These are phyloP conservation scores for Drosophila monieri DNA, from an alignment of 2,888 invertebrate genomes.

Conservation along the genomic window DNA sequence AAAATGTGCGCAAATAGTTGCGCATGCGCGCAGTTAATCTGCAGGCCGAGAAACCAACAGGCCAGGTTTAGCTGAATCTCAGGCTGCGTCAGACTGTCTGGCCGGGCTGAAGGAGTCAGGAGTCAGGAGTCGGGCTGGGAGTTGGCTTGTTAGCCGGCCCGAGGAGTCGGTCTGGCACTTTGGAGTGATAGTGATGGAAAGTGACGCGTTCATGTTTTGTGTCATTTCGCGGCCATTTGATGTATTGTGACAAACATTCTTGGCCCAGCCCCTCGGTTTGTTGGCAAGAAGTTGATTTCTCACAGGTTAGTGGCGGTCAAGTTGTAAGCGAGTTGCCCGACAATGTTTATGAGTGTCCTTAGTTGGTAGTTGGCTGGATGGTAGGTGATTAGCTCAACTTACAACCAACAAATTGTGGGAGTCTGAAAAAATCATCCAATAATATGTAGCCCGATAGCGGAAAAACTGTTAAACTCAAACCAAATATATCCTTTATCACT, in stretches of 20 bases:
- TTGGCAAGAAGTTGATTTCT: constrained; percentile 30
- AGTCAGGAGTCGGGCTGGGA: constrained; percentile 12
- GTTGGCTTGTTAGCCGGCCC: constrained; percentile 61
- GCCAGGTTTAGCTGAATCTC: constrained; percentile 5
- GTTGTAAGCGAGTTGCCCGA: constrained; percentile 32
- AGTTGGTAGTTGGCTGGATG: constrained; percentile 55
- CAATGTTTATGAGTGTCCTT: constrained; percentile 53
- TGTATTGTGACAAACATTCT: constrained; percentile 83
- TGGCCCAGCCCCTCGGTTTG: constrained; percentile 38
- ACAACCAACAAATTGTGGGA: constrained; percentile 17
- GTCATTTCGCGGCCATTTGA: constrained; percentile 81
- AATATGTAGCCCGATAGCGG: neutral
- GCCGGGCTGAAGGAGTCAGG: constrained; percentile 35
- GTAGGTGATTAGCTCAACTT: constrained; percentile 57
- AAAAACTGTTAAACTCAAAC: neutral
- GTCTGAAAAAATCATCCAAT: neutral
- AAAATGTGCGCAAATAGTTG: constrained; percentile 81
- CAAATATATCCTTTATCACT: neutral
- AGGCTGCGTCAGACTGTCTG: constrained; percentile 78
- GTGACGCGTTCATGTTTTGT: constrained; percentile 83
- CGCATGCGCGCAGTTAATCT: constrained; percentile 79
- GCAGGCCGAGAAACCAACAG: constrained; percentile 8
- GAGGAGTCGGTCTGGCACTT: constrained; percentile 75
- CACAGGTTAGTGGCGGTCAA: constrained; percentile 28
- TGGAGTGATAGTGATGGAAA: constrained; percentile 83